Evolutionary conservation across 2,113 vertebrate genomes (phyloP).

Genomic region (Sakesphorus luctuosus): DNA sequence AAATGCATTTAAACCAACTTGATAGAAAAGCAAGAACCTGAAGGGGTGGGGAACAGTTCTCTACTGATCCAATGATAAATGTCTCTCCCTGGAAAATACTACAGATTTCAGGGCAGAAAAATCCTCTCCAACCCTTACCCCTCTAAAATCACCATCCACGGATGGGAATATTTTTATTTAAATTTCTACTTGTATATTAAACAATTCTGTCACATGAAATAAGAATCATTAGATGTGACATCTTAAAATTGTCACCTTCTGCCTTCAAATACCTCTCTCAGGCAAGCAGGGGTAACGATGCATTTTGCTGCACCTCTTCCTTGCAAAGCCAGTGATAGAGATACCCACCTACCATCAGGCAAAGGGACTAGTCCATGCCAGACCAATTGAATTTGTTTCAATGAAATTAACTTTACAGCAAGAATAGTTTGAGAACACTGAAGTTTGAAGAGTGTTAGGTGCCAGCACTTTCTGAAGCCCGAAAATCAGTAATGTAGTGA

Average conservation of each 20-base stretch:
- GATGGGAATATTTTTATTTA: not conserved
- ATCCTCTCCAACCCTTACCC: fast-evolving
- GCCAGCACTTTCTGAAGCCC: not conserved
- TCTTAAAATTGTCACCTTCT: not conserved
- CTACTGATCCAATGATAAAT: not conserved
- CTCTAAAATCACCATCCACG: not conserved
- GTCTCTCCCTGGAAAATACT: not conserved
- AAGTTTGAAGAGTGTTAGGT: not conserved
- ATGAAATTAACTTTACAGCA: not conserved
- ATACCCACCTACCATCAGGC: not conserved
- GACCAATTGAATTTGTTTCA: not conserved
- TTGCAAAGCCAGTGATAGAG: not conserved
- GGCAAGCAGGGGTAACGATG: not conserved
- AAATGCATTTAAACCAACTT: not conserved
- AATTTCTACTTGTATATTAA: not conserved
- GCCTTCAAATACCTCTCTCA: not conserved
- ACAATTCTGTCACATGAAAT: not conserved
- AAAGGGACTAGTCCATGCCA: not conserved
- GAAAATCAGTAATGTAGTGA: not conserved
- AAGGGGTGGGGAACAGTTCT: not conserved
- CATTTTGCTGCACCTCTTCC: conserved; percentile 41
- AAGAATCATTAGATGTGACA: not conserved
- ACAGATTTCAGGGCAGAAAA: not conserved
- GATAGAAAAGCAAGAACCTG: not conserved
- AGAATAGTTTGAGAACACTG: not conserved